A percentile compares a stretch with the other conserved stretches of the same genome.
These are phyloP conservation scores for Macrosoma leucophasiata DNA, from an alignment of 2,888 invertebrate species.

Conservation along the genomic window DNA sequence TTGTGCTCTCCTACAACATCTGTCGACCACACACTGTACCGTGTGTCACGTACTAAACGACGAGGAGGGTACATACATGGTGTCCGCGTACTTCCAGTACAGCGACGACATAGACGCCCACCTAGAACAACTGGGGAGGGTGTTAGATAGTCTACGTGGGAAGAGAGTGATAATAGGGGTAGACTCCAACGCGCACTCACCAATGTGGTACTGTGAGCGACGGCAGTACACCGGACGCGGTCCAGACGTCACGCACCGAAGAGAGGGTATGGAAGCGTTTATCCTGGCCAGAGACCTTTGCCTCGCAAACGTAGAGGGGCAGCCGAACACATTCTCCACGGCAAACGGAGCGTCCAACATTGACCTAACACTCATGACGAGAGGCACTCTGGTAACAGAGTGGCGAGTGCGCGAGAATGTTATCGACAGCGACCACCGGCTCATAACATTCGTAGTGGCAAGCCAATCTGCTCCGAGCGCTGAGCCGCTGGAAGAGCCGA, in stretches of 20 bases:
- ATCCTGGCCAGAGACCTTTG: constrained; percentile 10
- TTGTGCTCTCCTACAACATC: constrained; percentile 18
- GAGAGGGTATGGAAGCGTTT: constrained; percentile 18
- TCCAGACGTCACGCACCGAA: constrained; percentile 7
- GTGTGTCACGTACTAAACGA: constrained; percentile 17
- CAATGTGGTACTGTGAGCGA: constrained; percentile 22
- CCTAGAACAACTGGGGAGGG: constrained; percentile 16
- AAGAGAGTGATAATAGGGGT: constrained; percentile 16
- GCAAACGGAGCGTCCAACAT: constrained; percentile 27
- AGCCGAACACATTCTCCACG: constrained; percentile 19
- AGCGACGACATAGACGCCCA: constrained; percentile 18
- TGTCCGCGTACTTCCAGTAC: constrained; percentile 27
- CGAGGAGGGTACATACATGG: constrained; percentile 12
- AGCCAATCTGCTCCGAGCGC: neutral
- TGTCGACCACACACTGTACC: constrained; percentile 16
- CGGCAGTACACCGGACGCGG: constrained; percentile 21
- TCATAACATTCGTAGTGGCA: constrained; percentile 1
- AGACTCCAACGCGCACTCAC: constrained; percentile 31
- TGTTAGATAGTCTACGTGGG: constrained; percentile 12
- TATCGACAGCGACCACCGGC: constrained; percentile 10
- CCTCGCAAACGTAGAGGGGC: constrained; percentile 14
- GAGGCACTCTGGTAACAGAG: neutral
- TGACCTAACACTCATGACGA: constrained; percentile 22
- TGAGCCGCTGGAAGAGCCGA: constrained; percentile 1
- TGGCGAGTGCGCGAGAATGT: constrained; percentile 20